Conservation (phyloP, 2,888 invertebrate species). For the Diplolepis rosae region DNA sequence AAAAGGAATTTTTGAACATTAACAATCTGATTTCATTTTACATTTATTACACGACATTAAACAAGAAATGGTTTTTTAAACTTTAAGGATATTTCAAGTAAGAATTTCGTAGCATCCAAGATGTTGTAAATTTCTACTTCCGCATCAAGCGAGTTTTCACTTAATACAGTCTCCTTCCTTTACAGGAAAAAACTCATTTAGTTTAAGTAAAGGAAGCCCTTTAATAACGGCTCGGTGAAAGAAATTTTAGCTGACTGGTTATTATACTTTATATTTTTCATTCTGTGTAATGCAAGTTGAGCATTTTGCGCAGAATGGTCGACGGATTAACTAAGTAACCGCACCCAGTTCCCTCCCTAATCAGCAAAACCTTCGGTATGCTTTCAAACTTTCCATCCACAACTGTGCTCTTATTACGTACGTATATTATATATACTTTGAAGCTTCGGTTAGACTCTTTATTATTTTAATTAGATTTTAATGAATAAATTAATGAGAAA, state of each 20-base stretch:
- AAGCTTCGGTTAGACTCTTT: not conserved
- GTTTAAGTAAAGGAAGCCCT: not conserved
- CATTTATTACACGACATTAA: too few relatives aligned
- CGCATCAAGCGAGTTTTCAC: too few relatives aligned
- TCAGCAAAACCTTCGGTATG: conserved; percentile 1
- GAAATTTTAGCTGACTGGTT: not conserved
- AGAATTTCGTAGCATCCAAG: too few relatives aligned
- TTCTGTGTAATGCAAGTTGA: conserved; percentile 7
- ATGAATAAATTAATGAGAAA: not conserved
- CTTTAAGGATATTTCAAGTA: too few relatives aligned
- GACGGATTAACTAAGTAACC: conserved; percentile 26
- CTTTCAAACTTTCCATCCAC: conserved; percentile 24
- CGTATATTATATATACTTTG: not conserved
- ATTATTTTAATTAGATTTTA: conserved; percentile 26
- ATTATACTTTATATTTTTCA: not conserved
- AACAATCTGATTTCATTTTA: too few relatives aligned
- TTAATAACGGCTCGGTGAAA: not conserved
- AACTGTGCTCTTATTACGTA: not conserved
- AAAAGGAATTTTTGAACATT: too few relatives aligned
- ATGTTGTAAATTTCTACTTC: too few relatives aligned
- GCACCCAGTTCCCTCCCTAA: conserved; percentile 17
- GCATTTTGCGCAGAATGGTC: conserved; percentile 1
- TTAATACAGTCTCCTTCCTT: not conserved
- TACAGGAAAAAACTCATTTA: not conserved
- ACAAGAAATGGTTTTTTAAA: too few relatives aligned